These are phyloP conservation scores for Delia radicum DNA, from an alignment of 1,140 invertebrate genomes.

Conservation along the genomic window DNA sequence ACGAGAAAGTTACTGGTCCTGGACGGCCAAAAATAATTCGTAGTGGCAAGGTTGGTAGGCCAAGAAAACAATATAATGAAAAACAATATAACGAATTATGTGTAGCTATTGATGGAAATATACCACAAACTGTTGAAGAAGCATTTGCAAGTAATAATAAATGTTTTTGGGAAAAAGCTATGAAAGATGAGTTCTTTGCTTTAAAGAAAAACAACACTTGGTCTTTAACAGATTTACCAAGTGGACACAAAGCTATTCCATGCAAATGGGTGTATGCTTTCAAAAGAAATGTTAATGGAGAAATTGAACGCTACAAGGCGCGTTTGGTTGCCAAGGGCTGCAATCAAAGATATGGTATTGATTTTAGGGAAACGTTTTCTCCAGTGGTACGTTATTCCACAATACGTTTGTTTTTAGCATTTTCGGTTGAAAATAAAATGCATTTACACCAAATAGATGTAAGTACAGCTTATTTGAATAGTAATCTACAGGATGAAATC, in stretches of 20 bases:
- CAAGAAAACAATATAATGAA: slow-evolving; percentile 20
- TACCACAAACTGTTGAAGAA: not conserved
- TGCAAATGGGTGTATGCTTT: slow-evolving; percentile 37
- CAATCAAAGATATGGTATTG: slow-evolving; percentile 47
- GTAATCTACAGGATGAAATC: slow-evolving; percentile 49
- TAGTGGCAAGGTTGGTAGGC: slow-evolving; percentile 20
- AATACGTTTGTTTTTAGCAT: slow-evolving; percentile 48
- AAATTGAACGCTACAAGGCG: slow-evolving; percentile 45
- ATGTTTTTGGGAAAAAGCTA: not conserved
- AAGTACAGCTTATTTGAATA: slow-evolving; percentile 56
- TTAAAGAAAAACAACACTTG: slow-evolving; percentile 15
- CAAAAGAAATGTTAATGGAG: slow-evolving; percentile 30
- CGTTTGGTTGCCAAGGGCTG: slow-evolving; percentile 54
- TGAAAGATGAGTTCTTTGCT: not conserved
- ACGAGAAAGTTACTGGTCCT: not conserved
- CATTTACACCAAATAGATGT: slow-evolving; percentile 49
- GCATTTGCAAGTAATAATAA: not conserved
- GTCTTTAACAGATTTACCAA: not conserved
- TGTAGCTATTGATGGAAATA: not conserved
- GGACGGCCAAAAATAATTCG: not conserved
- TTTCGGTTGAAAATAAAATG: slow-evolving; percentile 38
- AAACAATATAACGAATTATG: not conserved
- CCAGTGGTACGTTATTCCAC: slow-evolving; percentile 44
- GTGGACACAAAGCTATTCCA: not conserved
- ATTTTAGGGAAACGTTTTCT: slow-evolving; percentile 52